phyloP scores from a whole-genome alignment of 2,888 invertebrate genomes.

The Cosmorhoe ocellata region DNA sequence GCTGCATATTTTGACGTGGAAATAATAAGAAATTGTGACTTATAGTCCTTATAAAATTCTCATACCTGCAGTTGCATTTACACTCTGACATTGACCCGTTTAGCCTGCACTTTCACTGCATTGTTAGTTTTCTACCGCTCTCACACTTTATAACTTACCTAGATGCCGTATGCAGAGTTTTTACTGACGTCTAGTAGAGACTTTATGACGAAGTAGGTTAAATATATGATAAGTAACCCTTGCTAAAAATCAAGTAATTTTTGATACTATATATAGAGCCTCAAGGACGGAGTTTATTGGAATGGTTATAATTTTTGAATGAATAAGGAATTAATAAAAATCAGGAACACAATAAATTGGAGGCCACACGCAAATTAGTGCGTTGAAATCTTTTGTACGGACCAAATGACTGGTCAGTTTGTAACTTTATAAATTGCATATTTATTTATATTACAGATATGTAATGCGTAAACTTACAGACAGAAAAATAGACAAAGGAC shows the following conservation, averaged over 20 bases:
- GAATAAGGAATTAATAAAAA: slow-evolving; percentile 6
- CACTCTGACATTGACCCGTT: slow-evolving; percentile 21
- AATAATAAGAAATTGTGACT: too few species aligned
- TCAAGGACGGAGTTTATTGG: too few species aligned
- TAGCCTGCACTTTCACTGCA: slow-evolving; percentile 22
- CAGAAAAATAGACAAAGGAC: too few species aligned
- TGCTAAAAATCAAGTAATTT: too few species aligned
- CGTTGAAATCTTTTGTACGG: slow-evolving; percentile 13
- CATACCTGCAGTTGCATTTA: slow-evolving; percentile 16
- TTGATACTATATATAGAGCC: too few species aligned
- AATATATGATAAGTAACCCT: too few species aligned
- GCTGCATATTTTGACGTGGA: too few species aligned
- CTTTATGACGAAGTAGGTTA: too few species aligned
- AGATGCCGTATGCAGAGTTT: neutral
- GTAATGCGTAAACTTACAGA: too few species aligned
- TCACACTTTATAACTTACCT: slow-evolving; percentile 6
- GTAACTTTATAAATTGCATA: too few species aligned
- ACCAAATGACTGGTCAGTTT: neutral
- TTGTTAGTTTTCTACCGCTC: slow-evolving; percentile 19
- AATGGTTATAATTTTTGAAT: neutral
- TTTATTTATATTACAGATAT: too few species aligned
- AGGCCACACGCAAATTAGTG: slow-evolving; percentile 8
- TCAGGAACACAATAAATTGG: slow-evolving; percentile 3
- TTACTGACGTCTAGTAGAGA: neutral
- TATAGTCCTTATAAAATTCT: neutral